phyloP scores from a whole-genome alignment of 2,797 vertebrate species.

The Hemibagrus guttatus region DNA sequence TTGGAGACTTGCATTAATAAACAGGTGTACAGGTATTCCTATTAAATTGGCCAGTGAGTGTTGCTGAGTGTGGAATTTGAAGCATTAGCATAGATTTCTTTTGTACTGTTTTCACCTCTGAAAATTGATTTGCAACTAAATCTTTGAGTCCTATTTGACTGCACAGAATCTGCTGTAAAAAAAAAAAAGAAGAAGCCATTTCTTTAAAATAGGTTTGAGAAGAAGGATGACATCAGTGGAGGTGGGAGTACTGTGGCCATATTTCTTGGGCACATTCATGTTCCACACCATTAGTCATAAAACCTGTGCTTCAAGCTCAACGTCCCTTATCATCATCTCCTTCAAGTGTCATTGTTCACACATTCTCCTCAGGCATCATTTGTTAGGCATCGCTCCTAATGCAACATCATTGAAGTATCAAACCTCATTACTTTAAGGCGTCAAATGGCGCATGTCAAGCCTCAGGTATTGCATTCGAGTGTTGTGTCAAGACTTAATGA shows the following conservation, averaged over 20 bases:
- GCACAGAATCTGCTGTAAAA: neutral
- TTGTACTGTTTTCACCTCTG: neutral
- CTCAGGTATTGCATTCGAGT: neutral
- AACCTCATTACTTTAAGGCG: conserved; percentile 17
- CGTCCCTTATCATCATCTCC: conserved; percentile 1
- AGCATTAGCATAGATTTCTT: no score
- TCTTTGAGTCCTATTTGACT: neutral
- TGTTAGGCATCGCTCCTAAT: conserved; percentile 6
- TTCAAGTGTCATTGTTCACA: conserved; percentile 20
- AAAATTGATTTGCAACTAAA: conserved; percentile 1
- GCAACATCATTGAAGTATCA: conserved; percentile 11
- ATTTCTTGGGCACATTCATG: neutral
- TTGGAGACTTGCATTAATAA: neutral
- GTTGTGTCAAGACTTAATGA: neutral
- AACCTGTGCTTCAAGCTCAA: neutral
- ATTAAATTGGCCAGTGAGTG: neutral
- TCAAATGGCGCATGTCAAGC: conserved; percentile 3
- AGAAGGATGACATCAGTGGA: neutral
- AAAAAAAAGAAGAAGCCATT: neutral
- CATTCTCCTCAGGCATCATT: conserved; percentile 11
- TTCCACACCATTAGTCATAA: conserved; percentile 5
- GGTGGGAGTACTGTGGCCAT: conserved; percentile 2
- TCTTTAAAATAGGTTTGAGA: neutral
- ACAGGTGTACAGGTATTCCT: neutral
- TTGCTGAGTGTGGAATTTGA: neutral